Base-by-base conservation (phyloP, 2,888 invertebrate genomes). In the Fragum whitleyi region DNA sequence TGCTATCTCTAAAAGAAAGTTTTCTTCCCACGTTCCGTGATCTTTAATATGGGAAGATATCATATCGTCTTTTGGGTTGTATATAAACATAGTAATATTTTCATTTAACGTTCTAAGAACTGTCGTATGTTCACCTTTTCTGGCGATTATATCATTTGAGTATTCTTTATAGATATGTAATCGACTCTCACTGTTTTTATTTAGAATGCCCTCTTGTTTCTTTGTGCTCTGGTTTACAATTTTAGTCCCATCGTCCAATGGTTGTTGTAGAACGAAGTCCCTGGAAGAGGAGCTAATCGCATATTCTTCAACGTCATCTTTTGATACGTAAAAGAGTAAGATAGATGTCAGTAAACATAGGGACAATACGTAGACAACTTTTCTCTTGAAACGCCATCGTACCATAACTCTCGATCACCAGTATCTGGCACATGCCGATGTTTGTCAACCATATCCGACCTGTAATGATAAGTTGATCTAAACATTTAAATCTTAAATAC, bases 1-100 rank as follows among this genome's bases (percentile, higher is more conserved):
- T 29, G 74, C 83, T 28, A 88, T 87, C 32, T 79, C 79, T 21
- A 85, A 84, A 3, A 90, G 55, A 26, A 86, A 81, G 21, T 88
- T 83, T 29, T 83, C 84, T 65, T 90, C 90, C 90, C 90, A 90
- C 11, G 88, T 88, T 0, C 84, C 81, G 53, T 74, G 81, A 57
- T 85, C 85, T 55, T 72, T 77, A 0, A 90, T 71, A 39, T 79
- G 74, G 0, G 88, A 83, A 0, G 88, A 88, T 11, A 90, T 88
- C 87, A 88, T 86, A 73, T 90, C 90, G 16, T 74, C 59, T 29
- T 79, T 67, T 7, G 78, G 74, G 26, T 81, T 71, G 55, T 88
- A 79, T 16, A 87, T 79, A 75, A 86, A 89, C 19, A 90, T 88
- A 5, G 86, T 84, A 7, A 75, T 85, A 26, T 74, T 74, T 16